phyloP scores from a whole-genome alignment of 2,797 vertebrate genomes.

The Presbytis comata region DNA sequence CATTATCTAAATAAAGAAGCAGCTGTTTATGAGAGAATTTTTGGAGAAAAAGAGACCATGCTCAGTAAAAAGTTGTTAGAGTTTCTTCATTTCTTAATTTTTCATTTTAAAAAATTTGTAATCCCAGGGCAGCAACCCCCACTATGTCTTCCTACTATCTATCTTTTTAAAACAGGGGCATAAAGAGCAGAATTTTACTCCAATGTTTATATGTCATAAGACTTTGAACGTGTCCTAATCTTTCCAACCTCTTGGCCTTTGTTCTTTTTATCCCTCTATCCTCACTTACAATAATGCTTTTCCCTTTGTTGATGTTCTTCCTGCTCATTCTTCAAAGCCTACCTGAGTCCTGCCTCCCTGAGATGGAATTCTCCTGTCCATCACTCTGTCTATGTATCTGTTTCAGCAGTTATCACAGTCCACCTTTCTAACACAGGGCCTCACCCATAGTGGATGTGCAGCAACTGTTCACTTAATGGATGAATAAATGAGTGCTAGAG shows the following conservation, averaged over 20 bases:
- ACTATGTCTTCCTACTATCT: not conserved
- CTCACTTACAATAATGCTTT: not conserved
- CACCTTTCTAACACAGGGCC: not conserved
- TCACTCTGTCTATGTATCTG: not conserved
- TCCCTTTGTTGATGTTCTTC: not conserved
- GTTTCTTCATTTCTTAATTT: not conserved
- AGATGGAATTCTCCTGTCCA: not conserved
- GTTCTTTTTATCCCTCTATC: not conserved
- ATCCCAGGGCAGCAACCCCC: not conserved
- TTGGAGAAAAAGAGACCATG: not conserved
- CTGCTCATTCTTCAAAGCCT: not conserved
- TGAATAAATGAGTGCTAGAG: not conserved
- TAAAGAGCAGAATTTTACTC: not conserved
- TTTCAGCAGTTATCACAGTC: not conserved
- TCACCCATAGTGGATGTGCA: not conserved
- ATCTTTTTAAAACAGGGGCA: not conserved
- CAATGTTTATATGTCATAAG: not conserved
- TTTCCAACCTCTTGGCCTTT: not conserved
- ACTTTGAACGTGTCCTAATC: not conserved
- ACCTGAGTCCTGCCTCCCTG: not conserved
- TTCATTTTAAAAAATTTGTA: not conserved
- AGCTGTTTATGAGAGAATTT: not conserved
- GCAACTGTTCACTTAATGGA: not conserved
- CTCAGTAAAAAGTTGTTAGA: not conserved
- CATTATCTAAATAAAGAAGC: not conserved